A percentile compares a stretch with the other conserved stretches of the same genome.
Conservation (phyloP, 2,888 invertebrate species). For the Ennomos fuscantarius region DNA sequence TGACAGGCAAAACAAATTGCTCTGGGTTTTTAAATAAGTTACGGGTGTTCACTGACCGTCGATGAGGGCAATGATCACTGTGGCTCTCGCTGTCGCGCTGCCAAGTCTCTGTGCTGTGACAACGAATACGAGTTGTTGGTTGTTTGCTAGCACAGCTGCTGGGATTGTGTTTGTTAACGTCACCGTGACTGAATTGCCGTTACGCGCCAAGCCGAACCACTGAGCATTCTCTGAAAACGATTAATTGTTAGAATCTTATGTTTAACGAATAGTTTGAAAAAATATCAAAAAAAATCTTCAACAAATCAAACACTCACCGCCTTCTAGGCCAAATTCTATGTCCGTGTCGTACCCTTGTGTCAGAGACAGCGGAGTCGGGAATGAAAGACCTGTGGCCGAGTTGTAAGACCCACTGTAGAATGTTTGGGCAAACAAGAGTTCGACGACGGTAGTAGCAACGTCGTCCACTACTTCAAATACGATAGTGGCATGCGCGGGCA, state of each 20-base stretch:
- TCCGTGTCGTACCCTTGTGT: constrained; percentile 40
- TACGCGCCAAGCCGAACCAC: constrained; percentile 31
- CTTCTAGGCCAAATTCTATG: constrained; percentile 46
- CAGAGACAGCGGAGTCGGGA: constrained; percentile 38
- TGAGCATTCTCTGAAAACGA: constrained; percentile 22
- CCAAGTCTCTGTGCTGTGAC: constrained; percentile 33
- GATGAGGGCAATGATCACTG: constrained; percentile 38
- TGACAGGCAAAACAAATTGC: too few species aligned
- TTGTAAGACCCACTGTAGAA: constrained; percentile 47
- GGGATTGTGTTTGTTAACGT: constrained; percentile 37
- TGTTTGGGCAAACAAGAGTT: constrained; percentile 41
- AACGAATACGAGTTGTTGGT: constrained; percentile 40
- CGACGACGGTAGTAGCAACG: constrained; percentile 22
- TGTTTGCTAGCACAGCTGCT: constrained; percentile 31
- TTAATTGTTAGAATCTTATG: neutral
- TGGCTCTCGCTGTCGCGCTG: constrained; percentile 33
- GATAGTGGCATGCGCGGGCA: constrained; percentile 24
- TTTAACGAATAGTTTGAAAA: too few species aligned
- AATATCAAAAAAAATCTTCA: too few species aligned
- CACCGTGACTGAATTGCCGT: constrained; percentile 31
- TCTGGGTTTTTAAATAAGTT: too few species aligned
- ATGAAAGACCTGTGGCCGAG: constrained; percentile 31
- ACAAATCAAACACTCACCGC: constrained; percentile 39
- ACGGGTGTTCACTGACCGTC: constrained; percentile 23
- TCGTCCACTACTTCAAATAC: constrained; percentile 15